Evolutionary conservation across 2,113 vertebrate species (phyloP).

Genomic region (Clarias gariepinus): DNA sequence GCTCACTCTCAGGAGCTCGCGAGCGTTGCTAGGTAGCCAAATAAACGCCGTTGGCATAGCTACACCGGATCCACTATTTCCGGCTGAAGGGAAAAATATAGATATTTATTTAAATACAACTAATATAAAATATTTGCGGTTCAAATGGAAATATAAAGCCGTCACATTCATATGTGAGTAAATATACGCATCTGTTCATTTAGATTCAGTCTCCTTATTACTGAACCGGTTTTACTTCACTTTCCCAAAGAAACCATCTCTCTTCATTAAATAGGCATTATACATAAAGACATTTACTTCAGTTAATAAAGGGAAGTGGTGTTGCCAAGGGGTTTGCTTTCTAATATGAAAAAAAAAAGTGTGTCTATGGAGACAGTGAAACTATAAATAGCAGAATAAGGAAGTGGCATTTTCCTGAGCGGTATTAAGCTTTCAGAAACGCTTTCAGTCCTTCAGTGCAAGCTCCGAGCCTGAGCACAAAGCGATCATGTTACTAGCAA

Average conservation of each 20-base stretch:
- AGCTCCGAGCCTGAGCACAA: conserved; percentile 27
- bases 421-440: conserved; percentile 1
- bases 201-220: background rate
- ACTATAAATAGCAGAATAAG: conserved; percentile 31
- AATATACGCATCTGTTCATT: background rate
- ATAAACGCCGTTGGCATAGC: conserved; percentile 56
- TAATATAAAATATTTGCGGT: background rate
- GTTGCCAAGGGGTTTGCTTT: conserved; percentile 13
- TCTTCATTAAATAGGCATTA: background rate
- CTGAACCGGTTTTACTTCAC: background rate
- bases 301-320: conserved; percentile 6
- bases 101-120: no score
- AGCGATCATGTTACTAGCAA: conserved; percentile 66
- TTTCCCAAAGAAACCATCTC: background rate
- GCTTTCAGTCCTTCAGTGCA: background rate
- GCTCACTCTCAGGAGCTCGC: conserved; percentile 26
- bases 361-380: conserved; percentile 10
- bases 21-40: conserved; percentile 52
- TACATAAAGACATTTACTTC: background rate
- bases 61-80: conserved; percentile 35
- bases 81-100: background rate
- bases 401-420: conserved; percentile 16
- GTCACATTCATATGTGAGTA: background rate
- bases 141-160: no score
- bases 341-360: conserved; percentile 13